Evolutionary conservation across 2,113 vertebrate genomes (phyloP), one percentile per base, ranked within the genome.

Genomic region (Hoplias malabaricus): DNA sequence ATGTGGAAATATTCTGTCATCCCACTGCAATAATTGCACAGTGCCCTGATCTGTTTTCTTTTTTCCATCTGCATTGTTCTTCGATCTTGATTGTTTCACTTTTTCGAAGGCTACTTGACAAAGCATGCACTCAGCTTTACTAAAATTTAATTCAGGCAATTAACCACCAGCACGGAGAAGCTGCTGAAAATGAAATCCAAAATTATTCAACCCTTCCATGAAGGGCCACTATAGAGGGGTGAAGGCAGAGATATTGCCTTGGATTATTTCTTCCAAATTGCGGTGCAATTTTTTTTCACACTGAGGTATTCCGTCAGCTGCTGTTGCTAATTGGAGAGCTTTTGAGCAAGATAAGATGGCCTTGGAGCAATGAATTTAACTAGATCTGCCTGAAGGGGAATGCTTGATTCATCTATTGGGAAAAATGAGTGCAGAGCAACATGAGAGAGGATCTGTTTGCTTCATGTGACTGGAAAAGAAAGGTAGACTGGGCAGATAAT

Each of bases 141-240:
- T 63, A 42, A 57, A 31, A 74, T 75, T 34, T 43, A 66, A 81
- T 78, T 77, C 23, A 38, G 36, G 65, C 76, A 79, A 79, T 82
- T 79, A 82, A 77, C 48, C 48, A 33, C 77, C 33, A 57, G 23
- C 25, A 21, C 69, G 40, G 56, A 25, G 69, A 69, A 53, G 67
- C 68, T 12, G 14, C 29, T 8, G 42, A 79, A 66, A 25, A 62
- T 16, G 1, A 40, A 56, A 81, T 76, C 80, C 27, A 75, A 85
- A 72, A 53, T 40, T 65, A 66, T 38, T 67, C 10, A 38, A 72
- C 43, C 63, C 57, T 54, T 70, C 71, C 16, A 48, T 67, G 65
- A 19, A 62, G 54, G 10, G 46, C 16, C 62, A 75, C 69, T 72
- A 73, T 38, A 80, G 46, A 59, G 65, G 34, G 31, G 5, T 43